Evolutionary conservation across 2,113 vertebrate genomes (phyloP).

Genomic region (Tilapia sparmanii): DNA sequence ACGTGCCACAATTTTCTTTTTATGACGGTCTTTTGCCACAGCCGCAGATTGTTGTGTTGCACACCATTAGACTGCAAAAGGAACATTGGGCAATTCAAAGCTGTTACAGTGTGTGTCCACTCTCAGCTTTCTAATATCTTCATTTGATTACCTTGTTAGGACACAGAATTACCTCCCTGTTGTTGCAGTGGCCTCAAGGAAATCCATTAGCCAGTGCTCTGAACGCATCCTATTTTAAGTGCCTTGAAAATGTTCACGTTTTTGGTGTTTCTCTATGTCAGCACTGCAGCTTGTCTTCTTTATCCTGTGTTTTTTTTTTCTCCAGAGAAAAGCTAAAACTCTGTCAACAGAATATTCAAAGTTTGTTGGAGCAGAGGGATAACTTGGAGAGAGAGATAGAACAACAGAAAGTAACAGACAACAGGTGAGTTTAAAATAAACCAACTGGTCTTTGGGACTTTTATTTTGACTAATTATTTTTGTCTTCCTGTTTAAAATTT

Average conservation of each 20-base stretch:
- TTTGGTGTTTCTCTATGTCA: background rate
- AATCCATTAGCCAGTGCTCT: background rate
- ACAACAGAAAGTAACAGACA: conserved; percentile 61
- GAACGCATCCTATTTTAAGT: background rate
- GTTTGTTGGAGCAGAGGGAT: conserved; percentile 67
- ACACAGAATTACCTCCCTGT: background rate
- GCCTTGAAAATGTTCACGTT: background rate
- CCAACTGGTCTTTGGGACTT: background rate
- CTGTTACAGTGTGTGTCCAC: background rate
- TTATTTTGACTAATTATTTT: background rate
- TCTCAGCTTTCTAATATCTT: conserved; percentile 9
- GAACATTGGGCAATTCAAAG: conserved; percentile 11
- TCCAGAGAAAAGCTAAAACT: conserved; percentile 66
- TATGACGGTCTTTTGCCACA: background rate
- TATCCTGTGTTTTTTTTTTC: background rate
- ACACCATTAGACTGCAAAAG: conserved; percentile 35
- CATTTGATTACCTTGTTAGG: conserved; percentile 6
- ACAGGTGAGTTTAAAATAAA: conserved; percentile 68
- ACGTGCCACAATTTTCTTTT: background rate
- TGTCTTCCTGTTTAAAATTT: background rate
- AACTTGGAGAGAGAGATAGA: conserved; percentile 63
- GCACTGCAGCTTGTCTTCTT: background rate
- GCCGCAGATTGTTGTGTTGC: conserved; percentile 34
- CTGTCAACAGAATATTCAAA: conserved; percentile 63
- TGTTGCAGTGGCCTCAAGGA: background rate